Evolutionary conservation across 2,797 vertebrate genomes (phyloP).

Genomic region (Hemitrygon akajei): DNA sequence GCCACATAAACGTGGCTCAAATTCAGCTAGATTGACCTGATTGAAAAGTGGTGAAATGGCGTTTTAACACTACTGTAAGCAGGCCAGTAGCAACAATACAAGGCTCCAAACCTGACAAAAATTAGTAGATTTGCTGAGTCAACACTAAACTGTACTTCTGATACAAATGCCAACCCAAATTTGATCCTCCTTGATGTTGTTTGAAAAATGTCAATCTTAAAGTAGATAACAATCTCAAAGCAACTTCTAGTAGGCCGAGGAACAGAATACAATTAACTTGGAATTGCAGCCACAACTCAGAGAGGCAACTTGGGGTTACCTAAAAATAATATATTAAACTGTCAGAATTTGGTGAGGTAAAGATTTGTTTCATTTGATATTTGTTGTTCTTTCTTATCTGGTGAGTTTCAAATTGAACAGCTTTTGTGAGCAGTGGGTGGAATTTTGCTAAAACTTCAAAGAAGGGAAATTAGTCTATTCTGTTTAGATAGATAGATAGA

Average conservation of each 20-base stretch:
- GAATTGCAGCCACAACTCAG: background rate
- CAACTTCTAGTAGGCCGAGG: background rate
- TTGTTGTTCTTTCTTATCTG: background rate
- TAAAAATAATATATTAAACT: slow-evolving; percentile 1
- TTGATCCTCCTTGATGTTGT: background rate
- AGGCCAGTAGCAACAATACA: background rate
- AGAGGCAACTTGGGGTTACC: background rate
- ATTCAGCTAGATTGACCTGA: background rate
- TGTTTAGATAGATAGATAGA: too few relatives aligned
- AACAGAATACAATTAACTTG: background rate
- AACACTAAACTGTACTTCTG: background rate
- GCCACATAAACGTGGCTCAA: background rate
- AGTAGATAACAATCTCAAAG: background rate
- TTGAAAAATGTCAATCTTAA: background rate
- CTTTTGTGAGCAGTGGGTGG: background rate
- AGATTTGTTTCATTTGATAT: background rate
- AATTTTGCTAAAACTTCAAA: background rate
- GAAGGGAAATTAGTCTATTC: background rate
- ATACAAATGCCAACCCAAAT: background rate
- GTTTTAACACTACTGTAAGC: background rate
- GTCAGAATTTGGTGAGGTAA: background rate
- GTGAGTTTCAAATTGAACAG: background rate
- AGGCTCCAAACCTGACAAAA: background rate
- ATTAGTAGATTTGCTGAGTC: background rate
- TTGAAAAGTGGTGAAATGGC: background rate